Evolutionary conservation across 2,888 invertebrate species (phyloP), one percentile per base, ranked within the genome.

Genomic region (Perizoma affinitatum): DNA sequence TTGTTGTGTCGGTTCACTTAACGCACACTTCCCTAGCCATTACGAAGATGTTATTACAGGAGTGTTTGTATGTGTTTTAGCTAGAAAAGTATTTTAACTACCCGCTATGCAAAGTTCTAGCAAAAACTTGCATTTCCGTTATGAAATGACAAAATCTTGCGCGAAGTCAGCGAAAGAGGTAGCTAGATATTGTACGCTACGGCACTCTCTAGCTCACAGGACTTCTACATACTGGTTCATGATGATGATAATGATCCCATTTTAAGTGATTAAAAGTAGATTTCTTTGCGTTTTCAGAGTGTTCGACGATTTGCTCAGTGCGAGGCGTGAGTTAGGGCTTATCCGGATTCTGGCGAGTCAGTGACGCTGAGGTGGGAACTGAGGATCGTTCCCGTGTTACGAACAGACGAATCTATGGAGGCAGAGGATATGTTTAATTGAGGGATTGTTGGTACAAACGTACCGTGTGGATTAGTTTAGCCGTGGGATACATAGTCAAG

Each of bases 261-360:
- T 22, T 22, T 22, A 1, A 22, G 22, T 22, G 22, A 22, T 22
- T 22, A 42, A 46, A 22, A 36, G 35, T n/a, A 44, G 49, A 40
- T 44, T 44, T 35, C 36, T 54, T 35, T 5, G 58, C 54, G 40
- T 51, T 54, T 54, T 51, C 11, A 34, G 57, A 54, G 58, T 51
- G 50, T 54, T 61, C 57, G 61, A 56, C 47, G 52, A 51, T 55
- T 49, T 60, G 11, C 49, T 43, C 38, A 42, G 41, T 34, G 34
- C 40, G 35, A 34, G 40, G 56, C 53, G 47, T 36, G 61, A 55
- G 65, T 70, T 66, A 65, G 65, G 63, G 72, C 69, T 68, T 67
- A 67, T 65, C 68, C 52, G 52, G 63, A 58, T 68, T 66, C 63
- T 66, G 67, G 68, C 52, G 66, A 67, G 65, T 67, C 69, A 69